phyloP scores from a whole-genome alignment of 2,888 invertebrate genomes.

The Creontiades dilutus region DNA sequence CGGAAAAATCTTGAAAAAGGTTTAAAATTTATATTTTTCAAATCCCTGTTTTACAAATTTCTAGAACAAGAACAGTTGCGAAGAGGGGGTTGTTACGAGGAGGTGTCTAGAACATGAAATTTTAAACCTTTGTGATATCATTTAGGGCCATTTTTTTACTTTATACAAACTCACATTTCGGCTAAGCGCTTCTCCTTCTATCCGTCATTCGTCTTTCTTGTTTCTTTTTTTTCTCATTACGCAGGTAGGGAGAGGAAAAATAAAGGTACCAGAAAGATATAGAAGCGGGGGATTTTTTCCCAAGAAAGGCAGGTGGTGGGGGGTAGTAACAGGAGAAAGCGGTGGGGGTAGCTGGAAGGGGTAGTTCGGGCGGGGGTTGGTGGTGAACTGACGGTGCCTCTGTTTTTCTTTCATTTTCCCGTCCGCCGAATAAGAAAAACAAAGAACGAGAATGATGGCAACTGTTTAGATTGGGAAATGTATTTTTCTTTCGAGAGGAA shows the following conservation, averaged over 20 bases:
- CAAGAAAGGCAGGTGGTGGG: no score
- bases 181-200: neutral
- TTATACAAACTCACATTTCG: no score
- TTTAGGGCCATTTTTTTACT: no score
- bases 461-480: conserved; percentile 76
- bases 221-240: neutral
- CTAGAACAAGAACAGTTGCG: no score
- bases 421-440: conserved; percentile 75
- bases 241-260: neutral
- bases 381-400: conserved; percentile 52
- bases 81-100: no score
- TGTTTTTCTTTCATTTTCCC: conserved; percentile 76
- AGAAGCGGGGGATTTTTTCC: no score
- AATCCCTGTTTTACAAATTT: no score
- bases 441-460: conserved; percentile 75
- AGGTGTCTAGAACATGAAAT: no score
- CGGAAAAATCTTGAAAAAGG: no score
- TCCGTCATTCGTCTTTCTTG: neutral
- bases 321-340: neutral
- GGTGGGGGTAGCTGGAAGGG: neutral
- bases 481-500: conserved; percentile 75
- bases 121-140: no score
- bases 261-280: no score
- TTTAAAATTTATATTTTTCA: no score
- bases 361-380: conserved; percentile 40